Evolutionary conservation across 2,888 invertebrate species (phyloP).

Genomic region (Tortrix viridana): DNA sequence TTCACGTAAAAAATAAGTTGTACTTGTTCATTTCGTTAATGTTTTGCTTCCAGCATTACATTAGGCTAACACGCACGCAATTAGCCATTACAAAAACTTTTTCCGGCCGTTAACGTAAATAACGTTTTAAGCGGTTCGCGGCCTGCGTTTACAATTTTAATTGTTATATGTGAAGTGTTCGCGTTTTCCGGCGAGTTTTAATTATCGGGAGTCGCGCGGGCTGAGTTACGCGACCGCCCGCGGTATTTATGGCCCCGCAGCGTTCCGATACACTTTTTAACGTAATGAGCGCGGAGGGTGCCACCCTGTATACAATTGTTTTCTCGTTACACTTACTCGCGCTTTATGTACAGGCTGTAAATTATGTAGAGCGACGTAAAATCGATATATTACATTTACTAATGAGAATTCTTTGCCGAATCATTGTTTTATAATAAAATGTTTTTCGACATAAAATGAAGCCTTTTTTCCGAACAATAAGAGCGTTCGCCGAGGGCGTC

Average conservation of each 20-base stretch:
- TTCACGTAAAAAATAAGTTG: not conserved
- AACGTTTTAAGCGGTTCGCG: conserved; percentile 64
- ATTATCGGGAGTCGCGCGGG: conserved; percentile 82
- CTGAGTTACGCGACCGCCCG: conserved; percentile 84
- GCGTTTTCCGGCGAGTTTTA: conserved; percentile 83
- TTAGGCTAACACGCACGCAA: conserved; percentile 20
- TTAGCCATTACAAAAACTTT: conserved; percentile 34
- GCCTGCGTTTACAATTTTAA: conserved; percentile 77
- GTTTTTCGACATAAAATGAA: conserved; percentile 33
- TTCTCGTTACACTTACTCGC: conserved; percentile 39
- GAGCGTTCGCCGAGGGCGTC: conserved; percentile 65
- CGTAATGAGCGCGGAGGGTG: conserved; percentile 77
- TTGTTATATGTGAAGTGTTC: conserved; percentile 80
- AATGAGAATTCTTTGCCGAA: not conserved
- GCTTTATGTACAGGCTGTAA: conserved; percentile 23
- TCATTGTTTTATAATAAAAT: not conserved
- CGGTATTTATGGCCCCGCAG: conserved; percentile 81
- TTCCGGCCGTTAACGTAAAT: conserved; percentile 36
- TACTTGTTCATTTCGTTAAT: not conserved
- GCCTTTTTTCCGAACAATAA: conserved; percentile 54
- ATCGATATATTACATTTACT: not conserved
- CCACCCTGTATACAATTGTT: conserved; percentile 54
- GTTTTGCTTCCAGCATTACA: conserved; percentile 14
- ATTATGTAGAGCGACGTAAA: not conserved
- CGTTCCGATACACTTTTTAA: conserved; percentile 83